Base-by-base conservation (phyloP, 2,888 invertebrate species). In the Lysandra coridon region DNA sequence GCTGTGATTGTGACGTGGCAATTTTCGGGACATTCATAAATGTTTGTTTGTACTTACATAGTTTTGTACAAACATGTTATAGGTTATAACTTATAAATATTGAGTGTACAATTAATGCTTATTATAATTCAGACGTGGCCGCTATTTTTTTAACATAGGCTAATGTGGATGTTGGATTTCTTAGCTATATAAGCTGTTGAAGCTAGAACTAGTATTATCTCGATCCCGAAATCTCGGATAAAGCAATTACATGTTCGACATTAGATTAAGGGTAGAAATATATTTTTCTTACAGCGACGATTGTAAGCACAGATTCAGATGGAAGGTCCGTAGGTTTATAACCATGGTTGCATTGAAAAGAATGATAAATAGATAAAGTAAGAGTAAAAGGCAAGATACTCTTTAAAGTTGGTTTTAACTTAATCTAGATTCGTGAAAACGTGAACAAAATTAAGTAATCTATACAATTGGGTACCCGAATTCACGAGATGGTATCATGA, bases 81-180 rank as follows among this genome's bases (percentile, higher is more conserved):
- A 57, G 33, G 14, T 17, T 57, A 33, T 33, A 57, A 76, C 23
- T 23, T 23, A 53, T 33, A 57, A 53, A 23, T 23, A 23, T 76
- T 30, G 33, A 76, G 57, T 76, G 76, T 76, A 76, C 76, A 76
- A 76, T 37, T 37, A 37, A 76, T 76, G 76, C 76, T 76, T 76
- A 57, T 76, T 76, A 76, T 57, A 33, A 76, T 53, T 57, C 75
- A 76, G 30, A n/a, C 76, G 33, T 76, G 76, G 17, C 57, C 57
- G 57, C 30, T 76, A 76, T 76, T 76, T 76, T 76, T 76, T 57
- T 76, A 76, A 76, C 53, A 49, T 76, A 76, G 76, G 53, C 30
- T 76, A 53, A 75, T 57, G 49, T 75, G 30, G 4, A 44, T 74
- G 40, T 74, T 75, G 17, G 53, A 23, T 76, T 53, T 14, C 33